Evolutionary conservation across 37 sponge, comb jelly and placozoan genomes (phyloP), one percentile per base, ranked within the genome.

Genomic region (Cladorhizidae sp.): DNA sequence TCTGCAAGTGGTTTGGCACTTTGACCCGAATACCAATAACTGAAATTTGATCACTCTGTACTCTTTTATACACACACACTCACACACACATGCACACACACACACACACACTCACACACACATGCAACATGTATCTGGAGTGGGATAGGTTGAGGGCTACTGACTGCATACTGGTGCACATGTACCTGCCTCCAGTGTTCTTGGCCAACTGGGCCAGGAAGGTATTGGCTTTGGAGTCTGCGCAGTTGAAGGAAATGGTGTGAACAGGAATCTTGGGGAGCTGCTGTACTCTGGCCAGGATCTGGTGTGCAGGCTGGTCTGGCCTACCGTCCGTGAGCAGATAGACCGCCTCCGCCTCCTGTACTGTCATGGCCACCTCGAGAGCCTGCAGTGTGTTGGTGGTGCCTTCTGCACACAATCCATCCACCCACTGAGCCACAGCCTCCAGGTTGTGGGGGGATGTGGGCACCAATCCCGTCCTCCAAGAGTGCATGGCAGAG

Each of bases 191-290:
- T 50, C 90, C 97, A 38, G 95, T 92, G 42, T 78, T 76, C 5
- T 40, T 71, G n/a, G 97, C 90, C 45, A 97, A 80, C 63, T 83
- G 70, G 36, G 85, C 50, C 64, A 97, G 81, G 69, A 97, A 94
- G 35, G 57, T 65, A 64, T 94, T 94, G 59, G 95, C 90, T 49
- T 77, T 63, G 49, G 78, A 67, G 83, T 97, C 97, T 14, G 67
- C 85, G 79, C 95, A 94, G 78, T 97, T 94, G 81, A 97, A 97
- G 57, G 95, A 91, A 43, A 97, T 94, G 54, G 95, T 91, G 78
- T 97, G 94, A 11, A 97, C 80, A 26, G 95, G 93, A 6, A 94
- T 67, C 33, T 49, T 32, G 0, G 77, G 86, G 65, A 70, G 62
- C 81, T 85, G 86, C 73, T 89, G 80, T 17, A 94, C 69, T 42